A percentile compares a stretch with the other conserved stretches of the same genome.
Evolutionary conservation across 2,888 invertebrate species (phyloP).

Genomic region (Eurytoma adleriae): DNA sequence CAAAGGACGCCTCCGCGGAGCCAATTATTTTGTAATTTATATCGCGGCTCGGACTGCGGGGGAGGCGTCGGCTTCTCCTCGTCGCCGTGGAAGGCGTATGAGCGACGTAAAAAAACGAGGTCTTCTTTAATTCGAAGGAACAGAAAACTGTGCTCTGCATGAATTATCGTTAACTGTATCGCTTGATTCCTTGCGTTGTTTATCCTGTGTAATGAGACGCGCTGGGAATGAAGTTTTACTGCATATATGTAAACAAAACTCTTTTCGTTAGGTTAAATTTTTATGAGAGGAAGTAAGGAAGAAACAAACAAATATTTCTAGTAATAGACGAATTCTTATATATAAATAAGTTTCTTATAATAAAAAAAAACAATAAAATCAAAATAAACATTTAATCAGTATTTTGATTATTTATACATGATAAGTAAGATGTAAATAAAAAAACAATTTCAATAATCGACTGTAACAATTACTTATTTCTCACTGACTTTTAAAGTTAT

Average conservation of each 20-base stretch:
- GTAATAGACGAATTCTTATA: constrained; percentile 56
- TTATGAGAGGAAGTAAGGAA: constrained; percentile 52
- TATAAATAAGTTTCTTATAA: constrained; percentile 58
- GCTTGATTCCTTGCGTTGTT: constrained; percentile 38
- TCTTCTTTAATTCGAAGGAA: constrained; percentile 36
- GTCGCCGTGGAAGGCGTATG: neutral
- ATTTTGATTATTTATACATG: constrained; percentile 56
- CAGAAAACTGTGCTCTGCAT: constrained; percentile 36
- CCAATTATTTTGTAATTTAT: constrained; percentile 43
- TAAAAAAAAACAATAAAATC: constrained; percentile 57
- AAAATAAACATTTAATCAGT: constrained; percentile 57
- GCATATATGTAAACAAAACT: constrained; percentile 53
- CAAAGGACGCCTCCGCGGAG: constrained; percentile 7
- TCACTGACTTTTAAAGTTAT: neutral
- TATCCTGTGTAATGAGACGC: constrained; percentile 20
- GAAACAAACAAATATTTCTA: constrained; percentile 56
- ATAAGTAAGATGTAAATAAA: constrained; percentile 56
- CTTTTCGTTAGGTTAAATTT: constrained; percentile 50
- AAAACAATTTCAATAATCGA: constrained; percentile 54
- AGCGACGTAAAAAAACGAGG: constrained; percentile 5
- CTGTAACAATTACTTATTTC: constrained; percentile 43
- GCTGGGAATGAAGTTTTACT: constrained; percentile 40
- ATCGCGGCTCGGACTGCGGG: neutral
- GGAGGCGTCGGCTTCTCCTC: no score
- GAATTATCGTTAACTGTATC: constrained; percentile 34